Percentiles rank a stretch among this genome's conserved stretches.
Conservation (phyloP, 2,113 vertebrate genomes). For the Condylura cristata region DNA sequence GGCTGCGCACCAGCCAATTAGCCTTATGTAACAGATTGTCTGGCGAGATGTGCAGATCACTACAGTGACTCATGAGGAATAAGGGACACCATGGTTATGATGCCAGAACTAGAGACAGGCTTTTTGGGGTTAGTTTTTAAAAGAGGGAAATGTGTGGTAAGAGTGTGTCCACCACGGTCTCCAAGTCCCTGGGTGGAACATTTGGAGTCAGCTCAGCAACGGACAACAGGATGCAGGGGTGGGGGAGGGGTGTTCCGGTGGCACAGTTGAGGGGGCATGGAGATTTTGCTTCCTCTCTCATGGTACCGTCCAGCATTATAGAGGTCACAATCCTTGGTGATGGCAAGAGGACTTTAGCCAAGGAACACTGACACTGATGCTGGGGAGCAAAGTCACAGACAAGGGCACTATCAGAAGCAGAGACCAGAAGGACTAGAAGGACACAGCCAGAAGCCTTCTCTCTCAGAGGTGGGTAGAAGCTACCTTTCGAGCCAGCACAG, state of each 20-base stretch:
- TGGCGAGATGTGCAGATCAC: neutral
- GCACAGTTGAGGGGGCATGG: neutral
- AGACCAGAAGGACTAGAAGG: neutral
- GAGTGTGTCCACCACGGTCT: neutral
- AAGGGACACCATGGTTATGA: neutral
- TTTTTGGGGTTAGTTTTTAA: neutral
- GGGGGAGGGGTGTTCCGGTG: neutral
- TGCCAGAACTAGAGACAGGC: neutral
- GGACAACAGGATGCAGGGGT: neutral
- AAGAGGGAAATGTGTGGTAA: neutral
- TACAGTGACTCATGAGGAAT: neutral
- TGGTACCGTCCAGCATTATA: neutral
- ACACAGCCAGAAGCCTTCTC: neutral
- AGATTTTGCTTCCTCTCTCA: neutral
- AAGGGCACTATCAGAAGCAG: slow-evolving; percentile 14
- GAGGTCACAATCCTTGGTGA: neutral
- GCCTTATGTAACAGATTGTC: neutral
- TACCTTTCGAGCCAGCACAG: neutral
- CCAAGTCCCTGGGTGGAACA: slow-evolving; percentile 7
- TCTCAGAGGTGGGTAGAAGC: neutral
- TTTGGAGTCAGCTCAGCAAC: slow-evolving; percentile 60
- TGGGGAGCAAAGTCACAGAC: neutral
- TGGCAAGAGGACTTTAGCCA: neutral
- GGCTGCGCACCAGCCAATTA: neutral
- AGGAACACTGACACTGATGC: neutral